A percentile compares a stretch with the other conserved stretches of the same genome.
Conservation (phyloP, 2,888 invertebrate genomes). For the Cephus nigrinus region DNA sequence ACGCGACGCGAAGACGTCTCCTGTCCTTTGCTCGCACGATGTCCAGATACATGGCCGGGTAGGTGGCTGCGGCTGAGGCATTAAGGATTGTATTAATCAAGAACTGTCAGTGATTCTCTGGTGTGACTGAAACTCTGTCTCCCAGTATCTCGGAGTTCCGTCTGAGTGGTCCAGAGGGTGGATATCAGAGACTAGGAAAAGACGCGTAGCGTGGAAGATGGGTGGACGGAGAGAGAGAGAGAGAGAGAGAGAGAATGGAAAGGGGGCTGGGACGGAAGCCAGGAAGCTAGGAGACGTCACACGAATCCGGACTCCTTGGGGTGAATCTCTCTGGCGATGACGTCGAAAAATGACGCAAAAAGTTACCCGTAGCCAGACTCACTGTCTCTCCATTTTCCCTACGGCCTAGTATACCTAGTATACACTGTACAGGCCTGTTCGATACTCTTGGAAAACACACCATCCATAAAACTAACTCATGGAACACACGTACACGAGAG, state of each 20-base stretch:
- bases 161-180: constrained; percentile 23
- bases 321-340: constrained; percentile 60
- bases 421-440: not conserved
- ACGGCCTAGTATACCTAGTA: not conserved
- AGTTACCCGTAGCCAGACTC: constrained; percentile 54
- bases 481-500: not conserved
- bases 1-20: not conserved
- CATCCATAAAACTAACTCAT: not conserved
- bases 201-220: constrained; percentile 14
- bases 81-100: constrained; percentile 66
- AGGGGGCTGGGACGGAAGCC: constrained; percentile 25
- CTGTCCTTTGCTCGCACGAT: constrained; percentile 8
- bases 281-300: constrained; percentile 46
- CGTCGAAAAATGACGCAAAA: constrained; percentile 64
- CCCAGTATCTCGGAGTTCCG: constrained; percentile 15
- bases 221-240: constrained; percentile 16
- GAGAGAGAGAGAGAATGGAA: constrained; percentile 23
- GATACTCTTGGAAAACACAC: not conserved
- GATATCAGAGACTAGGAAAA: constrained; percentile 17
- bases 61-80: constrained; percentile 32
- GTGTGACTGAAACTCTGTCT: constrained; percentile 26
- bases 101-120: constrained; percentile 55
- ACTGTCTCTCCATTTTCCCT: constrained; percentile 47
- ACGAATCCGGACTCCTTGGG: constrained; percentile 47
- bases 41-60: constrained; percentile 13